Percentiles rank a stretch among this genome's conserved stretches.
phyloP scores from a whole-genome alignment of 2,888 invertebrate species.

The Orchestes rusci region DNA sequence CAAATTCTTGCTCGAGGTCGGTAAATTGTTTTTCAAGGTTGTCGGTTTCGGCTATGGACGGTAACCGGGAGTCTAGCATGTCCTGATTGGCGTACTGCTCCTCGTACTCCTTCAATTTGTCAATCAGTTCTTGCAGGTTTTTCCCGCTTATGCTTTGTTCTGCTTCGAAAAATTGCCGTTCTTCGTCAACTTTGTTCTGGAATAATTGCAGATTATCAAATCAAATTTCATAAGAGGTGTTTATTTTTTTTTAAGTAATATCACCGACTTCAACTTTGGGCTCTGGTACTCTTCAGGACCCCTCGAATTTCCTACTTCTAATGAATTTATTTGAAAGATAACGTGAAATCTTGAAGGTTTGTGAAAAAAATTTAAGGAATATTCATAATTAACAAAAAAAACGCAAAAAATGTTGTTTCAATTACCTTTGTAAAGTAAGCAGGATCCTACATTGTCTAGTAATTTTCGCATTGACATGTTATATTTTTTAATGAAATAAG shows the following conservation, averaged over 20 bases:
- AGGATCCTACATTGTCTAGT: no score
- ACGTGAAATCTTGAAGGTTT: no score
- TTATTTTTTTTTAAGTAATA: background rate
- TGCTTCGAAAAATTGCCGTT: conserved; percentile 64
- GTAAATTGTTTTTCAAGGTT: conserved; percentile 64
- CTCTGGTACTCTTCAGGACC: no score
- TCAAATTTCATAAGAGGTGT: background rate
- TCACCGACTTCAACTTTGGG: no score
- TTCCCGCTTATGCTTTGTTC: conserved; percentile 71
- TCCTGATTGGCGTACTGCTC: conserved; percentile 56
- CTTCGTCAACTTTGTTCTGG: conserved; percentile 66
- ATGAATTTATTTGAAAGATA: no score
- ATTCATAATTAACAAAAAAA: no score
- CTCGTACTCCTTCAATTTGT: conserved; percentile 74
- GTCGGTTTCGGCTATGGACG: conserved; percentile 71
- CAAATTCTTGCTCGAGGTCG: conserved; percentile 64
- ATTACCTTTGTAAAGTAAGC: no score
- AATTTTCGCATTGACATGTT: no score
- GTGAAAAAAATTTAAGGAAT: no score
- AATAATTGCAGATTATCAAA: background rate
- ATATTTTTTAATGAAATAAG: no score
- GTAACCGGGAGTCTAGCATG: conserved; percentile 50
- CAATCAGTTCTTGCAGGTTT: conserved; percentile 64
- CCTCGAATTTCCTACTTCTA: no score
- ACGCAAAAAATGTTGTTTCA: no score